Conservation (phyloP, 2,888 invertebrate species). For the Octonoba sinensis region DNA sequence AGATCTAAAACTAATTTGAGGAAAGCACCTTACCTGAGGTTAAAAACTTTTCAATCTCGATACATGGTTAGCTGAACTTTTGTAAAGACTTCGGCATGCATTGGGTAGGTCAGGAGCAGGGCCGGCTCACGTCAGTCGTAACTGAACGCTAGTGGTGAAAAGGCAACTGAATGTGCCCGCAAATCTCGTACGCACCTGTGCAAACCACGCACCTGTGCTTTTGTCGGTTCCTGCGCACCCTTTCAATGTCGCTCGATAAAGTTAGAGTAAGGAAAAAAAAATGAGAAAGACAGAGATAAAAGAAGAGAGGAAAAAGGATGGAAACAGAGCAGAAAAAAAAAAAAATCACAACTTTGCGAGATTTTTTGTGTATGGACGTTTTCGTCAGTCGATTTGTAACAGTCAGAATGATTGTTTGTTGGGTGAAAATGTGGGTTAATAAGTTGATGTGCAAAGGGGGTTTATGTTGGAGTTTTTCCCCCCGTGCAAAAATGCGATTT, state of each 20-base stretch:
- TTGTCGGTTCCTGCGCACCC: not conserved
- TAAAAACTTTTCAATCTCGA: constrained; percentile 4
- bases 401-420: no score
- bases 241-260: constrained; percentile 3
- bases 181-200: constrained; percentile 12
- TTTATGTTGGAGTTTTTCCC: no score
- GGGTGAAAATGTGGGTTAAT: no score
- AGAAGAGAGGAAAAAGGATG: no score
- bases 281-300: no score
- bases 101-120: constrained; percentile 2
- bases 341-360: no score
- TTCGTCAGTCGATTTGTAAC: no score
- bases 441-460: no score
- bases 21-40: constrained; percentile 21
- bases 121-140: constrained; percentile 7
- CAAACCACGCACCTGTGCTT: constrained; percentile 24
- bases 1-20: not conserved
- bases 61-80: not conserved
- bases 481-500: no score
- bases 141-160: constrained; percentile 12
- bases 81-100: constrained; percentile 4
- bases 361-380: no score
- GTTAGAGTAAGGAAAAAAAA: not conserved
- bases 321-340: no score
- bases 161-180: constrained; percentile 10